These are phyloP conservation scores for Elmis aenea DNA, from an alignment of 2,888 invertebrate species.

Conservation along the genomic window DNA sequence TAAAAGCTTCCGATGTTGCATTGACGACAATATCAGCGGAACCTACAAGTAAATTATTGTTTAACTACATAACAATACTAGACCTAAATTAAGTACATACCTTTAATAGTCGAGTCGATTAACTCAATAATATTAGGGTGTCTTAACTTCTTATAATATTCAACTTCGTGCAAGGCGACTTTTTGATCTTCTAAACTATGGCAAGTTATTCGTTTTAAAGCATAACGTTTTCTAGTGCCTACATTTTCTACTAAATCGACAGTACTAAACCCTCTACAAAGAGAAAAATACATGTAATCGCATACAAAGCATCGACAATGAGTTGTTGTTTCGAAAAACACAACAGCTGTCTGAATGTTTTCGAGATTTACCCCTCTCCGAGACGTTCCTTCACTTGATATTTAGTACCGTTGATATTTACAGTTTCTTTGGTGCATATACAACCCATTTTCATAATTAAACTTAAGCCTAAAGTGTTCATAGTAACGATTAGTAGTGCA, in stretches of 20 bases:
- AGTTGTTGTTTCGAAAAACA: too few relatives aligned
- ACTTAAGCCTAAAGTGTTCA: slow-evolving; percentile 67
- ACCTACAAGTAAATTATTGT: too few relatives aligned
- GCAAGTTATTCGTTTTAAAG: slow-evolving; percentile 75
- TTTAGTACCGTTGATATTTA: slow-evolving; percentile 65
- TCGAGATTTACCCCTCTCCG: slow-evolving; percentile 63
- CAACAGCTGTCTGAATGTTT: neutral
- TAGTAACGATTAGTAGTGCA: too few relatives aligned
- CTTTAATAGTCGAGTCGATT: slow-evolving; percentile 62
- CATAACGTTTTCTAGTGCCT: slow-evolving; percentile 61
- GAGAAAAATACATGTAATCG: slow-evolving; percentile 1
- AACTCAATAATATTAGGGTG: slow-evolving; percentile 71
- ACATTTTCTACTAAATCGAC: slow-evolving; percentile 71
- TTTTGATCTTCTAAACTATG: slow-evolving; percentile 74
- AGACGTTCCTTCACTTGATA: slow-evolving; percentile 66
- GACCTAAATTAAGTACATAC: too few relatives aligned
- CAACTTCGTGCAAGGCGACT: slow-evolving; percentile 66
- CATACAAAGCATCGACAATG: too few relatives aligned
- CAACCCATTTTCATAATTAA: slow-evolving; percentile 70
- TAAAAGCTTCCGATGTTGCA: slow-evolving; percentile 64
- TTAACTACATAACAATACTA: neutral
- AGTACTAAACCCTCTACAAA: slow-evolving; percentile 72
- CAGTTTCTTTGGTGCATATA: slow-evolving; percentile 66
- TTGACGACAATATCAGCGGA: slow-evolving; percentile 63
- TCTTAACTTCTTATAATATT: slow-evolving; percentile 63